A percentile compares a stretch with the other conserved stretches of the same genome.
Conservation (phyloP, 2,113 vertebrate genomes). For the Myiagra hebetior region DNA sequence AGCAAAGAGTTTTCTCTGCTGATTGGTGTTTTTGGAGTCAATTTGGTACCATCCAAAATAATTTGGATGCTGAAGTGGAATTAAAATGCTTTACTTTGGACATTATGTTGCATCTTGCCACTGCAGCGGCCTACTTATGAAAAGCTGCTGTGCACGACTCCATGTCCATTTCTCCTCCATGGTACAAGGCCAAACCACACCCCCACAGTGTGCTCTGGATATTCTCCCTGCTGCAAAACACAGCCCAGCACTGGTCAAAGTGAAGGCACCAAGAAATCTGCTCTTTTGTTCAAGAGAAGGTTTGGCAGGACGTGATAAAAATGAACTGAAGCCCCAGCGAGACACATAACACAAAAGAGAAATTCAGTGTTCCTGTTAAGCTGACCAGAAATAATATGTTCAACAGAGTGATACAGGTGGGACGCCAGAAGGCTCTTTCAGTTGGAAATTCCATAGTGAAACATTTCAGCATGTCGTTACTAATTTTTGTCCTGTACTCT, state of each 20-base stretch:
- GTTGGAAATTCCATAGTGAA: background rate
- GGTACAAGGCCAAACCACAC: background rate
- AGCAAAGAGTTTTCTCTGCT: background rate
- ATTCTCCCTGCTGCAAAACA: background rate
- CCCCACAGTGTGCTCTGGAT: background rate
- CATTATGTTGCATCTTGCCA: background rate
- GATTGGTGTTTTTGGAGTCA: background rate
- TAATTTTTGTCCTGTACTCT: constrained; percentile 14
- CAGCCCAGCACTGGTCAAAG: background rate
- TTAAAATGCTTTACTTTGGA: background rate
- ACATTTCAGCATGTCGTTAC: rapidly evolving
- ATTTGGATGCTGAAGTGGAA: background rate
- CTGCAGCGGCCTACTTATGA: background rate
- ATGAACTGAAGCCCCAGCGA: background rate
- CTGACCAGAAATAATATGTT: constrained; percentile 18
- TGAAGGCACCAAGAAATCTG: background rate
- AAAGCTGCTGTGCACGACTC: background rate
- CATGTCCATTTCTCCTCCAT: background rate
- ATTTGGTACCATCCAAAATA: background rate
- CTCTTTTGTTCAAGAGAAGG: background rate
- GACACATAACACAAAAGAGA: background rate
- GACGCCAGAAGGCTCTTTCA: constrained; percentile 10
- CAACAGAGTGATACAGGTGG: background rate
- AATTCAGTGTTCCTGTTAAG: background rate
- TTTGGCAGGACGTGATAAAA: background rate